Base-by-base conservation (phyloP, 2,797 vertebrate species). In the Spinus pinus region DNA sequence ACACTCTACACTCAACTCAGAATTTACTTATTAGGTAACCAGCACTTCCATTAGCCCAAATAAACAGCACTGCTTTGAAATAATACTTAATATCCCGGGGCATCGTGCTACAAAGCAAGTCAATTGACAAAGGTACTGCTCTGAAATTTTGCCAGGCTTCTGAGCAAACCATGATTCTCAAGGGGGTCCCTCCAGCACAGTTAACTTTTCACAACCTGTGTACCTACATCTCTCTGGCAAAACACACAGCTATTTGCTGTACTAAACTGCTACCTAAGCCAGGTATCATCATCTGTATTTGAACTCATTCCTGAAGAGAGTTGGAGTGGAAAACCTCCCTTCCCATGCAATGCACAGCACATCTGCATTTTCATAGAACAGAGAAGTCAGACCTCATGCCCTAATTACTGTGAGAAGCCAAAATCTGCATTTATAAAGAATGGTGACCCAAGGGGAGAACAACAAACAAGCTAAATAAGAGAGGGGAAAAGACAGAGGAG, bases 341-440 rank as follows among this genome's bases (percentile, higher is more conserved):
- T 66, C 33, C 47, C 37, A 28, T 9, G 12, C 31, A 65, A 16
- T 23, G 41, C 39, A n/a, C 25, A 79, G 67, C 39, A 78, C 2
- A 11, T 12, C 42, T 75, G 46, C 81, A 41, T 88, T 57, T 84
- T 73, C 54, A 67, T 13, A 28, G 47, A 84, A 39, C 22, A 35
- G 20, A 67, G 5, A 79, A 67, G 31, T 66, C 53, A 23, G 21
- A 82, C 20, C 57, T 94, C 12, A 57, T 69, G 56, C 30, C 28
- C 27, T 60, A 81, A 56, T 51, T 79, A 72, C 21, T 37, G 22
- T 60, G 30, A 28, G 61, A 88, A 88, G 25, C 14, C 41, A 90
- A 90, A 84, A 92, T 53, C 53, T 75, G 71, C 33, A 65, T 82
- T 70, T 65, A 81, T 4, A 10, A 88, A 83, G 51, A 82, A 69